Evolutionary conservation across 2,888 invertebrate genomes (phyloP).

Genomic region (Tenthredo scrophulariae): DNA sequence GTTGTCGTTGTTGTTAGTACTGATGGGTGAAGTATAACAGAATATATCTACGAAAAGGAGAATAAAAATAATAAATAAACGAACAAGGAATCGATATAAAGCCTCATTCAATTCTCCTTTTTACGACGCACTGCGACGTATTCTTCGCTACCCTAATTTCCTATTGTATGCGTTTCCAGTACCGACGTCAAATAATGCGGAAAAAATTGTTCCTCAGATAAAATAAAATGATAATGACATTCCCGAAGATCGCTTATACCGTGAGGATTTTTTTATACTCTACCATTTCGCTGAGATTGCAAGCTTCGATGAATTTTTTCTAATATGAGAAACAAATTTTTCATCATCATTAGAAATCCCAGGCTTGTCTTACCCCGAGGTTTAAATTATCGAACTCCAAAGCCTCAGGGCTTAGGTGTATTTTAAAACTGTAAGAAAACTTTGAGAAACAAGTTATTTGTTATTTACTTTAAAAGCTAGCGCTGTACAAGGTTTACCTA

Average conservation of each 20-base stretch:
- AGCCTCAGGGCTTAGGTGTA: not conserved
- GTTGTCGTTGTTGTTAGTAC: slow-evolving; percentile 8
- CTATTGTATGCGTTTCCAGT: not conserved
- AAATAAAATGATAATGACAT: not conserved
- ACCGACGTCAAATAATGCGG: not conserved
- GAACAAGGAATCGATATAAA: not conserved
- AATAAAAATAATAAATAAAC: not conserved
- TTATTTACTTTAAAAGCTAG: not conserved
- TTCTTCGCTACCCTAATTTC: slow-evolving; percentile 3
- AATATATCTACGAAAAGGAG: not conserved
- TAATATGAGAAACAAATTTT: not conserved
- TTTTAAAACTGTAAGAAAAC: not conserved
- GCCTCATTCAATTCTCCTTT: not conserved
- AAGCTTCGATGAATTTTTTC: not conserved
- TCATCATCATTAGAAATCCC: not conserved
- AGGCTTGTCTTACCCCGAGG: not conserved
- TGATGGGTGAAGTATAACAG: not conserved
- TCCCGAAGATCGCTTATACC: not conserved
- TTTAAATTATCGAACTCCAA: not conserved
- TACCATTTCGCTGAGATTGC: not conserved
- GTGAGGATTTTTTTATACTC: not conserved
- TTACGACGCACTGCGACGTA: not conserved
- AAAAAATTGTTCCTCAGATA: not conserved
- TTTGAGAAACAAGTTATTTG: not conserved
- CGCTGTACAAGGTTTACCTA: not conserved